phyloP scores from a whole-genome alignment of 2,113 vertebrate species.

The Drymodes brunneopygia region DNA sequence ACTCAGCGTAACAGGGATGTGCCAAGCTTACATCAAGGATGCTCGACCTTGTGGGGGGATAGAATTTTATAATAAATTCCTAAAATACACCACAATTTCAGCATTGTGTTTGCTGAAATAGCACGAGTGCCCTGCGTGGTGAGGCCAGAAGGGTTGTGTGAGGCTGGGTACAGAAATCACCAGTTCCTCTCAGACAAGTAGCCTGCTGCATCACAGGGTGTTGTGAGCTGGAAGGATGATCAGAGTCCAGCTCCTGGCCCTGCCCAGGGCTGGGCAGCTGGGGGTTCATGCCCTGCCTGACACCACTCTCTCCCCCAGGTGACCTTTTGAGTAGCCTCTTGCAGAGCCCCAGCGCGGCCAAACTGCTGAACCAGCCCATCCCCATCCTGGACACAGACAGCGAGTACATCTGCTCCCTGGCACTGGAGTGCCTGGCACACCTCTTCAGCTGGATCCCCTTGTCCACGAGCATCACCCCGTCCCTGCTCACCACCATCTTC shows the following conservation, averaged over 20 bases:
- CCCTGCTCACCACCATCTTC: conserved; percentile 95
- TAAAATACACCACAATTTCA: not conserved
- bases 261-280: not conserved
- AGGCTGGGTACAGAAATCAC: not conserved
- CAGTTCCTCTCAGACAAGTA: not conserved
- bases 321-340: conserved; percentile 86
- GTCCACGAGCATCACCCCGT: conserved; percentile 93
- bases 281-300: not conserved
- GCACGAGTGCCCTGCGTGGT: not conserved
- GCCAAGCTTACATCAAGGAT: not conserved
- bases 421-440: conserved; percentile 95
- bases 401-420: conserved; percentile 89
- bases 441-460: conserved; percentile 99
- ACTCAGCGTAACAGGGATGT: accelerated
- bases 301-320: conserved; percentile 20
- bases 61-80: not conserved
- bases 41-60: not conserved
- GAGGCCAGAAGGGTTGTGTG: not conserved
- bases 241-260: not conserved
- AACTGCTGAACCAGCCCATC: conserved; percentile 88
- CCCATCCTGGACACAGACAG: conserved; percentile 88
- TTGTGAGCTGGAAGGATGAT: not conserved
- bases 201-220: not conserved
- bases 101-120: not conserved
- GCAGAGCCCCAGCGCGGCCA: conserved; percentile 86